Percentiles rank a stretch among this genome's conserved stretches.
Evolutionary conservation across 2,888 invertebrate species (phyloP).

Genomic region (Nephrotoma guestfalica): DNA sequence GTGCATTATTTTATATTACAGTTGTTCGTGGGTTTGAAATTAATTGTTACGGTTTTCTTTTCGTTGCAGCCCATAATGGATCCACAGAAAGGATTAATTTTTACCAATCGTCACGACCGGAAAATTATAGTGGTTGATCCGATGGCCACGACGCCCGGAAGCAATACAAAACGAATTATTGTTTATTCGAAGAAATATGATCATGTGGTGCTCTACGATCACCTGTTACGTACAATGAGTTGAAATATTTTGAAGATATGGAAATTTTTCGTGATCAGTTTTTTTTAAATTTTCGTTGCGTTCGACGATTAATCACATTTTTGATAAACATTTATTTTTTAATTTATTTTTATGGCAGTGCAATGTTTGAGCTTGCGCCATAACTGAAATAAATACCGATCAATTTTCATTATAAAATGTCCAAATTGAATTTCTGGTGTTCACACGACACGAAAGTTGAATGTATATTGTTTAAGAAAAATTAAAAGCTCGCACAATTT

Average conservation of each 20-base stretch:
- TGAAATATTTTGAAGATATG: not conserved
- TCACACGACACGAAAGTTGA: no score
- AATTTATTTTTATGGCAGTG: no score
- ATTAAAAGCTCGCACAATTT: no score
- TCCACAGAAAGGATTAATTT: constrained; percentile 54
- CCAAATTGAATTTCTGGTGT: no score
- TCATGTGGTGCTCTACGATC: constrained; percentile 67
- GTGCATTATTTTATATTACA: not conserved
- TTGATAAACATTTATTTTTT: not conserved
- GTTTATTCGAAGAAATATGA: constrained; percentile 51
- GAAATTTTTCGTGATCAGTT: not conserved
- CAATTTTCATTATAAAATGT: no score
- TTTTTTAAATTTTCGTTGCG: not conserved
- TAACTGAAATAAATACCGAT: no score
- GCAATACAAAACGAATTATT: constrained; percentile 48
- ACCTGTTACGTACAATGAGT: constrained; percentile 41
- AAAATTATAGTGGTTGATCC: constrained; percentile 63
- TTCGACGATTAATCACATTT: no score
- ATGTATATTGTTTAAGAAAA: no score
- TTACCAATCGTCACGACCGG: constrained; percentile 67
- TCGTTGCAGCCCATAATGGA: constrained; percentile 45
- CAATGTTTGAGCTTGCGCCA: no score
- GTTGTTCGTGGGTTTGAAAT: not conserved
- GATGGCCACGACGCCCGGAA: constrained; percentile 38
- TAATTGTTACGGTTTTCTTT: constrained; percentile 6